A percentile compares a stretch with the other conserved stretches of the same genome.
These are phyloP conservation scores for Melanerpes aurifrons DNA, from an alignment of 2,113 vertebrate genomes.

Conservation along the genomic window DNA sequence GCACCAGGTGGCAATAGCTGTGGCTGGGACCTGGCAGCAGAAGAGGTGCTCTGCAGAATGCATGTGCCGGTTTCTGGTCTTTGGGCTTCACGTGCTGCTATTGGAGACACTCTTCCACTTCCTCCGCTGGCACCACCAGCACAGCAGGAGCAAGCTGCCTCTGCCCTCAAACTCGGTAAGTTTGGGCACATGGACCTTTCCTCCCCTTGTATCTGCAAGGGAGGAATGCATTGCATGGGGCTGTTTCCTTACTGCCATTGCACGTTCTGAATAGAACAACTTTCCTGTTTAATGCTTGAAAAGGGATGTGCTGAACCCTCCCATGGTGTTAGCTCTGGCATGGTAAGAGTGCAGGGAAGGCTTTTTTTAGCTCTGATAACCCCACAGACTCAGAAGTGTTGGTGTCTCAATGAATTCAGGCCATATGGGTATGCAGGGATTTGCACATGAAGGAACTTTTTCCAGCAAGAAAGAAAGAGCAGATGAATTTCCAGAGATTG, in stretches of 20 bases:
- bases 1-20: fast-evolving
- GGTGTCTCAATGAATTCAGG: background rate
- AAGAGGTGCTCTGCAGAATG: background rate
- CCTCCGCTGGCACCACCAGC: background rate
- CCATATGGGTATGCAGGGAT: fast-evolving
- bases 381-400: fast-evolving
- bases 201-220: background rate
- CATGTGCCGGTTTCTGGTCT: fast-evolving
- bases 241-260: background rate
- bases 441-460: background rate
- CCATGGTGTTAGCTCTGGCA: fast-evolving
- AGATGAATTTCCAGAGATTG: background rate
- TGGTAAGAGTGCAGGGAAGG: background rate
- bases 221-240: fast-evolving
- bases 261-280: background rate
- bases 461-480: background rate
- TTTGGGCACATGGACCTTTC: background rate
- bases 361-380: background rate
- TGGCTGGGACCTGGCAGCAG: fast-evolving
- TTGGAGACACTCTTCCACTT: background rate
- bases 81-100: background rate
- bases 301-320: background rate
- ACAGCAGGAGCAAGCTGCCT: background rate
- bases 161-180: background rate
- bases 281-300: background rate